phyloP scores from a whole-genome alignment of 1,140 invertebrate genomes.

The Cataglyphis hispanica region DNA sequence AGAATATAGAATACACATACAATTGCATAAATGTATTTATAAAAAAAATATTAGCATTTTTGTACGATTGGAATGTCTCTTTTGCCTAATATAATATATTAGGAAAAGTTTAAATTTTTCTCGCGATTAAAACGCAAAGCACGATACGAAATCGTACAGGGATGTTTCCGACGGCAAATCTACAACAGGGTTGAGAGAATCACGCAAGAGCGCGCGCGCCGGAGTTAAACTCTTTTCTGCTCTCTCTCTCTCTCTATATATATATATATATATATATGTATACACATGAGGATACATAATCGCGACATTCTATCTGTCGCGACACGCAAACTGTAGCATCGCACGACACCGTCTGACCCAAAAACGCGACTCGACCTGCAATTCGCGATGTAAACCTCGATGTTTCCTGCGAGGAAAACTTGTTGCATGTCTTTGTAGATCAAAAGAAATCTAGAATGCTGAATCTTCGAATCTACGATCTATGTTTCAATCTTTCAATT shows the following conservation, averaged over 20 bases:
- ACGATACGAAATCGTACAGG: conserved; percentile 41
- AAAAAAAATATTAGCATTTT: neutral
- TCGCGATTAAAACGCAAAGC: conserved; percentile 2
- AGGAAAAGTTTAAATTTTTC: neutral
- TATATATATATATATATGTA: neutral
- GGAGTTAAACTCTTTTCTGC: conserved; percentile 45
- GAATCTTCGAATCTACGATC: neutral
- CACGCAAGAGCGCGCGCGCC: conserved; percentile 66
- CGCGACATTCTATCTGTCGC: conserved; percentile 32
- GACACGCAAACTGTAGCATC: conserved; percentile 53
- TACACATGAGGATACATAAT: conserved; percentile 39
- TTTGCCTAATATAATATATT: neutral
- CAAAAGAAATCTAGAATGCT: neutral
- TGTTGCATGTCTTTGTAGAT: conserved; percentile 32
- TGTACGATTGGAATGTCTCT: neutral
- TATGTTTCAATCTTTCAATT: neutral
- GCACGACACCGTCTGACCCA: conserved; percentile 33
- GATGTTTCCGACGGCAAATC: neutral
- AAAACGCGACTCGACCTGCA: conserved; percentile 27
- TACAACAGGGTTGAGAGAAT: conserved; percentile 52
- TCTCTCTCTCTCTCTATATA: too few species aligned
- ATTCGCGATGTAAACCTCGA: conserved; percentile 34
- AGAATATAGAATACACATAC: neutral
- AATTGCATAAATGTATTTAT: neutral
- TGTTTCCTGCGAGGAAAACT: neutral